Base-by-base conservation (phyloP, 2,888 invertebrate genomes). In the Nemoura dubitans region DNA sequence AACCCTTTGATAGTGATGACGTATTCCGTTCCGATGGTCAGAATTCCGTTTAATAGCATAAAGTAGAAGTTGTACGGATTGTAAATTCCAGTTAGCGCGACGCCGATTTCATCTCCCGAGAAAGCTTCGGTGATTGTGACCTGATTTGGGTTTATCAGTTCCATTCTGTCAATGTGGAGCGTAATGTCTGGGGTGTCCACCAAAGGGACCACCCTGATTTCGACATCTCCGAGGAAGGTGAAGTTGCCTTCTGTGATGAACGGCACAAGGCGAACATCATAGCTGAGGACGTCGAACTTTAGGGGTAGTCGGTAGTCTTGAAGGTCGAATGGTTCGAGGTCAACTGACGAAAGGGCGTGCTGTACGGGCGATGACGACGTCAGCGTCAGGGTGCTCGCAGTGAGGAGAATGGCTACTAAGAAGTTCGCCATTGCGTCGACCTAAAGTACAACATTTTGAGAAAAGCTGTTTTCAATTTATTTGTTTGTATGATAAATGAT, bases 191-290 rank as follows among this genome's bases (percentile, higher is more conserved):
- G 10, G 30, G 30, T 30, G 30, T 81, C 81, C n/a, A 30, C n/a
- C 28, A 81, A 30, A 81, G 81, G 81, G 29, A n/a, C n/a, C 14
- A 81, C 16, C 5, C n/a, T 81, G 81, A 81, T 81, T 7, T 28
- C 30, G 29, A 81, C 81, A 30, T 30, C 30, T 2, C 81, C 81
- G 81, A n/a, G n/a, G 81, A 81, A 81, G 30, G 81, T 81, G 30
- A 81, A 81, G 81, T 81, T 81, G 81, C 81, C 81, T n/a, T 81
- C 81, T 0, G 30, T 29, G 30, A 81, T 81, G 81, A 30, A 81
- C n/a, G 81, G 81, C 30, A 81, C 81, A 0, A 81, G 81, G 2
- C 81, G 81, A 0, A 81, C 28, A 27, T 27, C 28, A 30, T 81
- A 81, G 30, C 81, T 81, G 30, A 6, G 5, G 81, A 81, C 81